These are phyloP conservation scores for Uloborus diversus DNA, from an alignment of 1,140 invertebrate species.

Conservation along the genomic window DNA sequence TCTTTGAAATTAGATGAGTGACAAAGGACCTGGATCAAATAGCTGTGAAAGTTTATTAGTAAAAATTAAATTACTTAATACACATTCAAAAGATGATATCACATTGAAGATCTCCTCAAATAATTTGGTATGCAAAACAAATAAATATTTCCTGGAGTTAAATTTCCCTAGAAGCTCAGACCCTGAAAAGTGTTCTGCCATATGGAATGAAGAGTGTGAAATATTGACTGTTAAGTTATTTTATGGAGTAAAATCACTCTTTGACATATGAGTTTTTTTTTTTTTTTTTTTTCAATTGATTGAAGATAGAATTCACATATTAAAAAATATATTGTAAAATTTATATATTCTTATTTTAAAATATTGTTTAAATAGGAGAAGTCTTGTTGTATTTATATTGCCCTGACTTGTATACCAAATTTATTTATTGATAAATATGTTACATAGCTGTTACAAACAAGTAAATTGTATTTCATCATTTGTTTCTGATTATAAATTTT, in stretches of 20 bases:
- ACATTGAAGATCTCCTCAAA: not conserved
- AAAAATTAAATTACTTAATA: constrained; percentile 22
- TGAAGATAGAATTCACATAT: no score
- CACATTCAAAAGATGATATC: constrained; percentile 18
- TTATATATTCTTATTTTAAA: no score
- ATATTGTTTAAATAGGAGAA: no score
- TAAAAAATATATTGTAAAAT: no score
- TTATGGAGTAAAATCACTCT: not conserved
- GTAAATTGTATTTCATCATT: no score
- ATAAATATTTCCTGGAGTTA: constrained; percentile 26
- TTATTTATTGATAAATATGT: no score
- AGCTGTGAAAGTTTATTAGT: constrained; percentile 36
- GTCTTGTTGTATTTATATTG: no score
- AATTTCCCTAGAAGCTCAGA: constrained; percentile 6
- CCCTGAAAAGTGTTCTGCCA: constrained; percentile 26
- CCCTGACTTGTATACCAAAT: no score
- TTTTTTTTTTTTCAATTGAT: no score
- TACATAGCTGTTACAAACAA: no score
- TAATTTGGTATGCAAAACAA: constrained; percentile 21
- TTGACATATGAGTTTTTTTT: no score
- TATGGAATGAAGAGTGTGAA: constrained; percentile 7
- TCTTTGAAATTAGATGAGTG: constrained; percentile 11
- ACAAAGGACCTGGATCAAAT: constrained; percentile 31
- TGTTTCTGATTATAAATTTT: no score
- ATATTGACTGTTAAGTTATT: not conserved